Base-by-base conservation (phyloP, 2,888 invertebrate species). In the Didymodactylos carnosus region DNA sequence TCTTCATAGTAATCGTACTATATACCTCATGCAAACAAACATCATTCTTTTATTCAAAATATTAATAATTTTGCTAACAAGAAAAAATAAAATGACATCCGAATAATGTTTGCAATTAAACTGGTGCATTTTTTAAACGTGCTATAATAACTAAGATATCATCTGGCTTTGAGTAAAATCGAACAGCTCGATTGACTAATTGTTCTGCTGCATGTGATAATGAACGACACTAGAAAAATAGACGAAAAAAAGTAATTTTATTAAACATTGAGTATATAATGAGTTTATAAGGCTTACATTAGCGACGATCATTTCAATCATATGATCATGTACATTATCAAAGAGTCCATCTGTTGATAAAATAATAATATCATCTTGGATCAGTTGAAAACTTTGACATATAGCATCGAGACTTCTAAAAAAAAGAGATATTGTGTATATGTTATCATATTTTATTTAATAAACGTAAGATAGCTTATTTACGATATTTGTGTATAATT, bases 321-420 rank as follows among this genome's bases (percentile, higher is more conserved):
- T 46, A 41, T 69, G 23, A 39, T 29, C 39, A 2, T 62, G 39
- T 27, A 75, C 35, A 70, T 75, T 75, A 41, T 75, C 75, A 51
- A 69, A 75, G 10, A 75, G 39, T 39, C 75, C 75, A 72, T 75
- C 75, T 8, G 69, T 72, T 3, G 75, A 75, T 51, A 75, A n/a
- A 49, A 75, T 72, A 40, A 75, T 51, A 13, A 75, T 19, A 69
- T 75, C 75, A 35, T 72, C 43, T 69, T 72, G 39, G 69, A 51
- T 39, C 5, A 72, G 46, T 43, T 72, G 23, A 46, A 75, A 39
- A 43, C 25, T 19, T 27, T 70, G 11, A 70, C 40, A 70, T 14
- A 70, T 70, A 19, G 39, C 70, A 70, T 70, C 70, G 16, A 40
- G 6, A 40, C n/a, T 40, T 8, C 70, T 39, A 70, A 40, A 39